phyloP scores from a whole-genome alignment of 2,113 vertebrate genomes.

The Zosterops hypoxanthus region DNA sequence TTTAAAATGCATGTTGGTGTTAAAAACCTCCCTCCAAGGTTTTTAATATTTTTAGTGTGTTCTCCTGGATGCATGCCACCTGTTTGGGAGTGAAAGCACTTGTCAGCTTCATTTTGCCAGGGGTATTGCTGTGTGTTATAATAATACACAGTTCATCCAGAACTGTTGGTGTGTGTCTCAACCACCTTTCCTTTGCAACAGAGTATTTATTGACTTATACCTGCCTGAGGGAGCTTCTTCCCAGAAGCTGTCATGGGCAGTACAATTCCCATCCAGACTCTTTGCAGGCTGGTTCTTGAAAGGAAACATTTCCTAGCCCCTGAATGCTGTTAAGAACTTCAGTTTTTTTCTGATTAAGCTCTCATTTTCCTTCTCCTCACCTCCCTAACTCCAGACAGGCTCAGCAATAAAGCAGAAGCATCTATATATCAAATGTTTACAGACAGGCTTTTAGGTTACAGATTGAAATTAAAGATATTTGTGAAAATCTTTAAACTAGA shows the following conservation, averaged over 20 bases:
- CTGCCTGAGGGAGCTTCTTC: slow-evolving; percentile 10
- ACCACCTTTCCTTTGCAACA: not conserved
- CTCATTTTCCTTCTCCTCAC: not conserved
- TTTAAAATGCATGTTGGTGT: not conserved
- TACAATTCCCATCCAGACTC: not conserved
- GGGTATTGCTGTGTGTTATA: not conserved
- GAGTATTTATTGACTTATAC: not conserved
- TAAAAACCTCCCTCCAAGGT: not conserved
- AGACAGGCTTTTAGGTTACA: not conserved
- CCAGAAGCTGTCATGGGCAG: not conserved
- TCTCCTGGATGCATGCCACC: not conserved
- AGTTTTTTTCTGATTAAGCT: not conserved
- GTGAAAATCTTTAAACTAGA: not conserved
- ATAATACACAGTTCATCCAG: not conserved
- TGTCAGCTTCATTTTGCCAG: not conserved
- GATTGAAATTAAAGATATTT: not conserved
- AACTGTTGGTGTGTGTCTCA: not conserved
- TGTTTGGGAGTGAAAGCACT: not conserved
- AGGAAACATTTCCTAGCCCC: not conserved
- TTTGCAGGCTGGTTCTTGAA: not conserved
- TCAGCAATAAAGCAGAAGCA: not conserved
- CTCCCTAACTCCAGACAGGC: not conserved
- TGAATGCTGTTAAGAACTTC: not conserved
- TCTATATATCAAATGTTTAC: not conserved
- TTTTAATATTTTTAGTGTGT: not conserved